Conservation (phyloP, 1,140 invertebrate species). For the Gryon sp. region DNA sequence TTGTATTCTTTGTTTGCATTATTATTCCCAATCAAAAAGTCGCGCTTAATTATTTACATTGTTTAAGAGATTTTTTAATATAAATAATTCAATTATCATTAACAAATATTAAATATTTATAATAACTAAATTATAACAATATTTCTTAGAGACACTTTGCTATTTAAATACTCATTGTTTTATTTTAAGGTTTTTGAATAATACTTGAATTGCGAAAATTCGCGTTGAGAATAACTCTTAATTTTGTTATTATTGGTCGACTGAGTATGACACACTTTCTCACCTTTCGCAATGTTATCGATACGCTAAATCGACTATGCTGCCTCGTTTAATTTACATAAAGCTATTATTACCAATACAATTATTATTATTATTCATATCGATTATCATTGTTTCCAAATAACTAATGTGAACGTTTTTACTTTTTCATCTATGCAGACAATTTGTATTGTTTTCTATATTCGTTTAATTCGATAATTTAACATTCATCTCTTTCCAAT, state of each 20-base stretch:
- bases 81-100: no score
- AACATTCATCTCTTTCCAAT: no score
- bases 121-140: no score
- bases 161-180: not conserved
- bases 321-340: conserved; percentile 52
- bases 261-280: conserved; percentile 58
- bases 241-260: conserved; percentile 52
- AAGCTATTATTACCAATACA: conserved; percentile 49
- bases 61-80: no score
- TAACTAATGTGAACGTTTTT: conserved; percentile 9
- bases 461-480: no score
- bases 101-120: not conserved
- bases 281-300: conserved; percentile 54
- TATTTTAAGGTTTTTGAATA: not conserved
- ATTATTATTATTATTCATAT: conserved; percentile 46
- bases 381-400: conserved; percentile 37
- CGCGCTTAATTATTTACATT: no score
- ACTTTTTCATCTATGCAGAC: not conserved
- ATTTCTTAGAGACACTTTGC: no score
- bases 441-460: not conserved
- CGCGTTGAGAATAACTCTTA: conserved; percentile 33
- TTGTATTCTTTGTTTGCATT: not conserved
- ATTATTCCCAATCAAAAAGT: no score
- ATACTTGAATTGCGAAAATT: conserved; percentile 7
- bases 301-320: conserved; percentile 47